A percentile compares a stretch with the other conserved stretches of the same genome.
These are phyloP conservation scores for Aphrophora alni DNA, from an alignment of 2,888 invertebrate species.

Conservation along the genomic window DNA sequence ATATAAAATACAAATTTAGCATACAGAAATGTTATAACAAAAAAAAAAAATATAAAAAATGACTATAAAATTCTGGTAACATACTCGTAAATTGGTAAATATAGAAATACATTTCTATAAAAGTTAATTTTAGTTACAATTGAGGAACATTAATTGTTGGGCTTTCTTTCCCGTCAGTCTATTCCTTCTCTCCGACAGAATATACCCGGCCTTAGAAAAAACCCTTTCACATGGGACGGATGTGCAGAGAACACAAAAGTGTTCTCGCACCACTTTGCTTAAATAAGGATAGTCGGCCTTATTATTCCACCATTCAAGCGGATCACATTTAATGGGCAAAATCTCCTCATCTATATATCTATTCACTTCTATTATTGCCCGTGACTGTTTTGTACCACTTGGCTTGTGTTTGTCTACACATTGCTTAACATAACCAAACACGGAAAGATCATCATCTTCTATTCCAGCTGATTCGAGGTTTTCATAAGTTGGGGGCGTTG, in stretches of 20 bases:
- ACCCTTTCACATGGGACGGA: slow-evolving; percentile 52
- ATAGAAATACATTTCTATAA: too few species aligned
- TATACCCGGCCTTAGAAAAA: slow-evolving; percentile 50
- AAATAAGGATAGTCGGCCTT: slow-evolving; percentile 46
- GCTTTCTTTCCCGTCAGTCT: slow-evolving; percentile 47
- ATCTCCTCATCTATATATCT: slow-evolving; percentile 44
- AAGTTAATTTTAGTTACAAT: slow-evolving; percentile 39
- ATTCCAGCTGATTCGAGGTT: neutral
- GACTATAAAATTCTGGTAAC: too few species aligned
- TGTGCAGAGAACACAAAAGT: slow-evolving; percentile 48
- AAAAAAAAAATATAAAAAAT: too few species aligned
- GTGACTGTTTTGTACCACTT: slow-evolving; percentile 33
- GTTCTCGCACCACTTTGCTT: slow-evolving; percentile 44
- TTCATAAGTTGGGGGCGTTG: neutral
- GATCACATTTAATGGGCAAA: slow-evolving; percentile 37
- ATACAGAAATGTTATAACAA: too few species aligned
- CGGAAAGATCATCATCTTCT: slow-evolving; percentile 32
- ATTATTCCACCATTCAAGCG: slow-evolving; percentile 48
- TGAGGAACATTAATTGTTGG: slow-evolving; percentile 41
- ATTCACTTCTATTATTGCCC: slow-evolving; percentile 44
- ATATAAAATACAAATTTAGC: too few species aligned
- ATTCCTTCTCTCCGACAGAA: slow-evolving; percentile 49
- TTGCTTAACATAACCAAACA: slow-evolving; percentile 17
- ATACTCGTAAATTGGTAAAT: too few species aligned
- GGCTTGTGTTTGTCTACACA: slow-evolving; percentile 17